Base-by-base conservation (phyloP, 1,140 invertebrate genomes). In the Megalopta genalis region DNA sequence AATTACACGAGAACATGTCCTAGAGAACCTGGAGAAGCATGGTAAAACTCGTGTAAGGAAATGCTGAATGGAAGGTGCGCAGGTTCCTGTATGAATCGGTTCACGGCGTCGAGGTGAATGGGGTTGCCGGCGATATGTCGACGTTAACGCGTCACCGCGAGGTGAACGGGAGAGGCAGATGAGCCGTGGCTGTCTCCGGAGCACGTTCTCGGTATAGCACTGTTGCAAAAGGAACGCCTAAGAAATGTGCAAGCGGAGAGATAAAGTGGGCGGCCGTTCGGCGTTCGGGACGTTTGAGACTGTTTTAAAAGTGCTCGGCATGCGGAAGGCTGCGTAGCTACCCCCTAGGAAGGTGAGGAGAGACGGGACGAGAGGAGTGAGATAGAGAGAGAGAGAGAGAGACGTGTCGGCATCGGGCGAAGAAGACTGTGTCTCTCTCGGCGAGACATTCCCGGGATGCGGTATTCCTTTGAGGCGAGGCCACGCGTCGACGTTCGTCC, bases 391-490 rank as follows among this genome's bases (percentile, higher is more conserved):
- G n/a, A n/a, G n/a, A n/a, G n/a, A 14, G 49, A 52, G 49, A 46
- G 8, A 6, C 32, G 32, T 2, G 32, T 4, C 32, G 32, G 32
- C 32, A 32, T 32, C 32, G 32, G 32, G 32, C 32, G 32, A 32
- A 14, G 42, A 46, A 46, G 42, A 14, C 14, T 46, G 42, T 46
- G 14, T 52, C 49, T 52, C 16, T 52, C 63, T 81, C 68, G 57
- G 71, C 75, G 46, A 82, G 77, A 59, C 81, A 82, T 82, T 80
- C 77, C 81, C 70, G 81, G 23, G 77, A 80, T 66, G 77, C 77
- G 81, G 81, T 82, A 84, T 87, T 85, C 82, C 74, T 86, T 80
- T 85, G 82, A 77, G 77, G 59, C 69, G 59, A 72, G 80, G 46
- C 67, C 74, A 81, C 77, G 42, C 69, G 82, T 74, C 71, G 80